Evolutionary conservation across 2,888 invertebrate species (phyloP), one percentile per base, ranked within the genome.

Genomic region (Cistogaster globosa): DNA sequence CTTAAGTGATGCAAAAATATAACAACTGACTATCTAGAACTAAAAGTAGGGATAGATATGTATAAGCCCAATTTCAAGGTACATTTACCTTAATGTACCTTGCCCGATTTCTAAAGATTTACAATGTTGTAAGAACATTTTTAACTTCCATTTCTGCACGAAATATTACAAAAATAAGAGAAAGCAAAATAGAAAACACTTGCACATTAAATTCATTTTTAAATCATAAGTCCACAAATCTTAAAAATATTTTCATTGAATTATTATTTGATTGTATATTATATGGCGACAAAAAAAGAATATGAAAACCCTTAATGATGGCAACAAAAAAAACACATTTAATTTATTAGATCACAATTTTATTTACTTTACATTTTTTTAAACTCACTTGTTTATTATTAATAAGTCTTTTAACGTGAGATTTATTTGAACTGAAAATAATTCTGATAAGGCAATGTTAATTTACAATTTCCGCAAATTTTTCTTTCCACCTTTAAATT

Each of bases 361-460:
- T 12, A 12, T 42, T 42, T 42, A 42, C 12, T 42, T 42, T 12
- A 0, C 8, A 48, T 48, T 7, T 48, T 16, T 48, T 1, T n/a
- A 32, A n/a, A 72, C 74, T 82, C 69, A 85, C 82, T 82, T 78
- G 38, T 60, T 60, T 65, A 57, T 67, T 62, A 42, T 18, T 36
- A 45, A 22, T 51, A 58, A 38, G 48, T 51, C n/a, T 16, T 18
- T 42, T 36, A 32, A 42, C 26, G 62, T 22, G 20, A 4, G 18
- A 22, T 63, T 57, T 26, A 36, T 51, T 58, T 51, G n/a, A 42
- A 51, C 3, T 58, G 68, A 12, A 45, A 48, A 32, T 58, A 65
- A 53, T 67, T 74, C 38, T 68, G 42, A 74, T 81, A 78, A 82
- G 82, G 82, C 75, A 82, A 82, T 71, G 48, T 14, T 60, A 67